Conservation (phyloP, 2,888 invertebrate genomes). For the Monopis laevigella region DNA sequence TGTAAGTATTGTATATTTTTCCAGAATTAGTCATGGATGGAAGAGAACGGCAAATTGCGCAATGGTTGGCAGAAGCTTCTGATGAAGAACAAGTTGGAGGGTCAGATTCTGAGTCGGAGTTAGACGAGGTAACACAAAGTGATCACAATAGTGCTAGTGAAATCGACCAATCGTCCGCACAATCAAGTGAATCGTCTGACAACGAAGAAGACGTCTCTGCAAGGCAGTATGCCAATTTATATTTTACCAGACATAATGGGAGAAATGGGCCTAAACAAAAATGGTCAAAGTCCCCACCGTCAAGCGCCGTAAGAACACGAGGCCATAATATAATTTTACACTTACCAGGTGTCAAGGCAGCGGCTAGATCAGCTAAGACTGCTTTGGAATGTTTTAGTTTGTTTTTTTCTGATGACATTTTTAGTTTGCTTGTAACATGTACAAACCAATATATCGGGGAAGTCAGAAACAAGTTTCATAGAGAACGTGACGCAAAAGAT, state of each 20-base stretch:
- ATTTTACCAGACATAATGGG: slow-evolving; percentile 11
- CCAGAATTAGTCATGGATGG: slow-evolving; percentile 6
- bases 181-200: slow-evolving; percentile 7
- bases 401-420: slow-evolving; percentile 11
- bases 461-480: slow-evolving; percentile 15
- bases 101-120: slow-evolving; percentile 8
- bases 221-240: slow-evolving; percentile 10
- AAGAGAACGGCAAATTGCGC: slow-evolving; percentile 11
- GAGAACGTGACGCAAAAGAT: slow-evolving; percentile 18
- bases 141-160: slow-evolving; percentile 12
- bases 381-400: slow-evolving; percentile 6
- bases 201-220: slow-evolving; percentile 10
- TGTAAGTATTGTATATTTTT: slow-evolving; percentile 6
- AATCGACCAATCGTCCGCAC: slow-evolving; percentile 10
- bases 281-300: slow-evolving; percentile 9
- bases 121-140: slow-evolving; percentile 11
- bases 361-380: slow-evolving; percentile 12
- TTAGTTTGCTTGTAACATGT: slow-evolving; percentile 10
- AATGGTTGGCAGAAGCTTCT: slow-evolving; percentile 9
- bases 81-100: slow-evolving; percentile 12
- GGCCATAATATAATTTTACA: slow-evolving; percentile 12
- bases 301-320: slow-evolving; percentile 11
- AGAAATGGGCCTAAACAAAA: slow-evolving; percentile 13
- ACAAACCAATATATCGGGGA: slow-evolving; percentile 13
- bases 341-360: slow-evolving; percentile 13